Conservation (phyloP, 2,113 vertebrate genomes). For the Okapia johnstoni region DNA sequence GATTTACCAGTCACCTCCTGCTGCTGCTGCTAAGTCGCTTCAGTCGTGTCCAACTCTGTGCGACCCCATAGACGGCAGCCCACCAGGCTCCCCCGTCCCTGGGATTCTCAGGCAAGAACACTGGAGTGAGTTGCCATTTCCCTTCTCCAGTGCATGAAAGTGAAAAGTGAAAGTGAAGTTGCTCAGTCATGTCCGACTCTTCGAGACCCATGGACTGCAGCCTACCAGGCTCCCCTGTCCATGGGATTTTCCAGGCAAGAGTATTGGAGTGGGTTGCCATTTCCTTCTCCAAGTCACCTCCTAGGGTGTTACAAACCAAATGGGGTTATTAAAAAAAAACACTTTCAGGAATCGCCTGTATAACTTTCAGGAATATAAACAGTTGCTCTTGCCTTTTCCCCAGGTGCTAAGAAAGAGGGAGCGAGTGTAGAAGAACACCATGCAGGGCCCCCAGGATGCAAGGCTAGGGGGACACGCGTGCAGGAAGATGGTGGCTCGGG, state of each 20-base stretch:
- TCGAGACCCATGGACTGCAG: fast-evolving
- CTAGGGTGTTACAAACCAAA: neutral
- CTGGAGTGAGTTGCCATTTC: too few species aligned
- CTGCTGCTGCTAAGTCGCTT: neutral
- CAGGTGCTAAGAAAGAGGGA: neutral
- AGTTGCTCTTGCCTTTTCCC: neutral
- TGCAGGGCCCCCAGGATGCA: neutral
- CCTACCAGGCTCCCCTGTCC: neutral
- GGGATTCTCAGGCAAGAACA: too few species aligned
- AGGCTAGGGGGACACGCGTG: neutral
- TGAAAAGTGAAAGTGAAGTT: too few species aligned
- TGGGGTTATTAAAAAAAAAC: neutral
- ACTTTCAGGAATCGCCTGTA: neutral
- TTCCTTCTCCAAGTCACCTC: neutral
- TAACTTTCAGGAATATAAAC: neutral
- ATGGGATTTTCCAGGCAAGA: too few species aligned
- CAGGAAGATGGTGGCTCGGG: neutral
- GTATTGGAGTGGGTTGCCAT: too few species aligned
- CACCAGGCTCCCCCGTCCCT: neutral
- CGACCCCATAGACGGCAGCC: fast-evolving
- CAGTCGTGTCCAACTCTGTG: neutral
- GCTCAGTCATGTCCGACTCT: neutral
- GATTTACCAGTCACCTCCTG: neutral
- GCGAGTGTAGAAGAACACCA: fast-evolving
- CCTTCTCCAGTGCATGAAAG: too few species aligned